These are phyloP conservation scores for Orthonyx spaldingii DNA, from an alignment of 2,113 vertebrate species.

Conservation along the genomic window DNA sequence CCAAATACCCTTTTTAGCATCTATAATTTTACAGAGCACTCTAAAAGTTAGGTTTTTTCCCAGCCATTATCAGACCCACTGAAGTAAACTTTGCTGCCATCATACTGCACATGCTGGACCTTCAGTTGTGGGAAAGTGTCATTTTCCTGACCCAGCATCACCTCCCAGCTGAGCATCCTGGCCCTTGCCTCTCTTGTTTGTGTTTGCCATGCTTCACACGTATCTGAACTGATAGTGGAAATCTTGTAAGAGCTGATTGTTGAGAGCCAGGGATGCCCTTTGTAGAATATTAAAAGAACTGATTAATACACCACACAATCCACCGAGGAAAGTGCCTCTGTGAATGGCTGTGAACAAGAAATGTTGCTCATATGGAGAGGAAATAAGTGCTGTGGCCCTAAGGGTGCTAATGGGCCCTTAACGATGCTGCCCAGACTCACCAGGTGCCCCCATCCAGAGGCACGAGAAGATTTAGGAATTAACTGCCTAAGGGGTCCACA, in stretches of 20 bases:
- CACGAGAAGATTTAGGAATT: background rate
- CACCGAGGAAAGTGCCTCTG: background rate
- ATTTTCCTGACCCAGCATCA: background rate
- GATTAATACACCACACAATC: background rate
- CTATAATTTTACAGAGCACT: background rate
- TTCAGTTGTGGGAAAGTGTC: background rate
- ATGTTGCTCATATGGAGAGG: background rate
- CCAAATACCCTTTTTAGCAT: background rate
- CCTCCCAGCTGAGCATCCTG: background rate
- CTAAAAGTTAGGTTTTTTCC: background rate
- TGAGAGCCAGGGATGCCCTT: background rate
- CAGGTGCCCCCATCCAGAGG: background rate
- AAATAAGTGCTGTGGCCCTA: background rate
- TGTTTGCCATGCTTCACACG: background rate
- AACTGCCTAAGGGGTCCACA: background rate
- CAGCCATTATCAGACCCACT: background rate
- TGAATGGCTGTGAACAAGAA: background rate
- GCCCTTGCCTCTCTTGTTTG: background rate
- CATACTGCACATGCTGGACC: background rate
- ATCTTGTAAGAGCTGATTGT: background rate
- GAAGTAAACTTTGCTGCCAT: background rate
- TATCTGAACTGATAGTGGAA: background rate
- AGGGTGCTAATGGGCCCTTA: fast-evolving
- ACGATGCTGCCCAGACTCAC: background rate
- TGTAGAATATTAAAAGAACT: background rate